These are phyloP conservation scores for Tinea trinotella DNA, from an alignment of 2,888 invertebrate genomes.

Conservation along the genomic window DNA sequence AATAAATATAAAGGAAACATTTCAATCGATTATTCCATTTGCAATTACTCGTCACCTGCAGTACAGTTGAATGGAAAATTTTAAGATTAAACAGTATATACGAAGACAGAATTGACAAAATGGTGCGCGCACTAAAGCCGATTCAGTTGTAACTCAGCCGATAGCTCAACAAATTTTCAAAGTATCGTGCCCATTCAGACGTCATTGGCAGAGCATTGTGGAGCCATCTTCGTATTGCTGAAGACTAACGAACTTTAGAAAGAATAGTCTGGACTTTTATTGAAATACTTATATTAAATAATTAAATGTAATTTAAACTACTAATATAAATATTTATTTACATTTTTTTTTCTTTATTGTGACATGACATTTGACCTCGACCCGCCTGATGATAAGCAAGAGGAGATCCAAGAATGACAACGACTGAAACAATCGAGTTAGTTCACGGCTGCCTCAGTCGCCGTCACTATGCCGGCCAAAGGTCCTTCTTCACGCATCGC, in stretches of 20 bases:
- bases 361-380: too few relatives aligned
- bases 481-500: too few relatives aligned
- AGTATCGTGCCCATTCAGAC: slow-evolving; percentile 58
- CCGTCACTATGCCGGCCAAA: too few relatives aligned
- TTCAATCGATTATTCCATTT: slow-evolving; percentile 44
- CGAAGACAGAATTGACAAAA: slow-evolving; percentile 66
- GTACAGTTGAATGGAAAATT: slow-evolving; percentile 63
- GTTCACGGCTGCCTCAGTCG: too few relatives aligned
- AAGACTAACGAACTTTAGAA: slow-evolving; percentile 11
- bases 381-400: too few relatives aligned
- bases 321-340: too few relatives aligned
- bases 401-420: too few relatives aligned
- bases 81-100: slow-evolving; percentile 56
- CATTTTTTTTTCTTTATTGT: too few relatives aligned
- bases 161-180: slow-evolving; percentile 59
- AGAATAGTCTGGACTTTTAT: neutral
- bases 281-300: neutral
- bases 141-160: slow-evolving; percentile 34
- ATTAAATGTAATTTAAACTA: too few relatives aligned
- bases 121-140: slow-evolving; percentile 46
- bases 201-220: slow-evolving; percentile 55
- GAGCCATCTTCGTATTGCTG: slow-evolving; percentile 30
- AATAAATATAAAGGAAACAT: slow-evolving; percentile 36
- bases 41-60: slow-evolving; percentile 69
- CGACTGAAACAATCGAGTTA: too few relatives aligned